Evolutionary conservation across 2,797 vertebrate species (phyloP).

Genomic region (Dendrocincla tyrannina): DNA sequence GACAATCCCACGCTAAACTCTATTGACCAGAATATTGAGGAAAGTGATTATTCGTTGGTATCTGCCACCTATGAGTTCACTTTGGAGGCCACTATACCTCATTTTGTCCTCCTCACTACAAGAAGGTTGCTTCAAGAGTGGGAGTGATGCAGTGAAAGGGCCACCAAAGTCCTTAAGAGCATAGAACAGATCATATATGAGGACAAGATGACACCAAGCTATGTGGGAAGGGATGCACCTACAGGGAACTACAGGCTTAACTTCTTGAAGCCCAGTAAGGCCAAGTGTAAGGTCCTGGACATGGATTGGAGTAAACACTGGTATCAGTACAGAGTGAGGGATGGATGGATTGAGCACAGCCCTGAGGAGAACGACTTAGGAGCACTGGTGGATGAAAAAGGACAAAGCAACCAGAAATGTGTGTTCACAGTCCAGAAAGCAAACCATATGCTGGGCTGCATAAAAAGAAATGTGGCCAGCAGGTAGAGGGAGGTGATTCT

Average conservation of each 20-base stretch:
- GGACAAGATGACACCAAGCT: neutral
- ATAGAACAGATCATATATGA: neutral
- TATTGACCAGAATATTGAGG: neutral
- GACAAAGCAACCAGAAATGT: neutral
- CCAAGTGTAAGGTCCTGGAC: neutral
- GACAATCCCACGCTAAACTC: neutral
- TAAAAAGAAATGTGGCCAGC: neutral
- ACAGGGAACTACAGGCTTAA: neutral
- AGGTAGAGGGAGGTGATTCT: neutral
- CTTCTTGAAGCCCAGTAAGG: neutral
- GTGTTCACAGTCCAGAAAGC: neutral
- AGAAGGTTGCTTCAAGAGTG: neutral
- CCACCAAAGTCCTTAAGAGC: neutral
- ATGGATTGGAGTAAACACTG: neutral
- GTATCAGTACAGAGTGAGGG: neutral
- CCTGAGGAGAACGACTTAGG: rapidly evolving
- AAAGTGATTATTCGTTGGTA: neutral
- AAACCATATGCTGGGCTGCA: neutral
- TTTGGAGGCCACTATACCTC: neutral
- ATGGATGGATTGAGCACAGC: neutral
- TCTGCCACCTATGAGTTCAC: neutral
- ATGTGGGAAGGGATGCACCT: neutral
- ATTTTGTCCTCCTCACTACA: neutral
- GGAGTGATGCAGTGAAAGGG: neutral
- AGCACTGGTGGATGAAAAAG: neutral